phyloP scores from a whole-genome alignment of 2,888 invertebrate species.

The Cyclophora albipunctata region DNA sequence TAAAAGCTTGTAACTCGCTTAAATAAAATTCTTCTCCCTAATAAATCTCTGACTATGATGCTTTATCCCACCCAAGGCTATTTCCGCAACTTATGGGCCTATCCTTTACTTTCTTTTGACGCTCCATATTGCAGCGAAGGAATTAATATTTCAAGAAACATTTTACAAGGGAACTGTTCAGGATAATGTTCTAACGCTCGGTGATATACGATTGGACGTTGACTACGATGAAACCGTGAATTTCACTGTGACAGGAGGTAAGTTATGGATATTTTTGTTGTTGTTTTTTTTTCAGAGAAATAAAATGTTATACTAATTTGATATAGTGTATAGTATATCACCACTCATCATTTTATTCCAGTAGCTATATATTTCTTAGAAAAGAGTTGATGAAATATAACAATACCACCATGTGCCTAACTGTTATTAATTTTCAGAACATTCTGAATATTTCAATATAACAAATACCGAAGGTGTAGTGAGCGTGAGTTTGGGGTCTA shows the following conservation, averaged over 20 bases:
- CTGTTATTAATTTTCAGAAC: no score
- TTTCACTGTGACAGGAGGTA: slow-evolving; percentile 44
- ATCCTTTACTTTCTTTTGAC: slow-evolving; percentile 17
- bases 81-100: slow-evolving; percentile 12
- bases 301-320: no score
- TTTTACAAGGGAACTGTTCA: slow-evolving; percentile 42
- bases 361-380: no score
- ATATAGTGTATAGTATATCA: no score
- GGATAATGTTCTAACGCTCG: slow-evolving; percentile 28
- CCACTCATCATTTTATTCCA: no score
- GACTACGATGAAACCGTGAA: slow-evolving; percentile 38
- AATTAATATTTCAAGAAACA: slow-evolving; percentile 40
- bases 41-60: slow-evolving; percentile 14
- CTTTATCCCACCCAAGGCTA: slow-evolving; percentile 7
- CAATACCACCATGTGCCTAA: no score
- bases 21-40: slow-evolving; percentile 7
- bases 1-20: slow-evolving; percentile 6
- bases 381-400: no score
- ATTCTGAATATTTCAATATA: background rate
- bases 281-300: background rate
- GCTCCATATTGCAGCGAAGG: slow-evolving; percentile 38
- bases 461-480: slow-evolving; percentile 28
- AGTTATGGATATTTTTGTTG: slow-evolving; percentile 19
- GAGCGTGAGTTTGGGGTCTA: slow-evolving; percentile 21
- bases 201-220: slow-evolving; percentile 30